phyloP scores from a whole-genome alignment of 2,888 invertebrate genomes.

The Chymomyza procnemis region DNA sequence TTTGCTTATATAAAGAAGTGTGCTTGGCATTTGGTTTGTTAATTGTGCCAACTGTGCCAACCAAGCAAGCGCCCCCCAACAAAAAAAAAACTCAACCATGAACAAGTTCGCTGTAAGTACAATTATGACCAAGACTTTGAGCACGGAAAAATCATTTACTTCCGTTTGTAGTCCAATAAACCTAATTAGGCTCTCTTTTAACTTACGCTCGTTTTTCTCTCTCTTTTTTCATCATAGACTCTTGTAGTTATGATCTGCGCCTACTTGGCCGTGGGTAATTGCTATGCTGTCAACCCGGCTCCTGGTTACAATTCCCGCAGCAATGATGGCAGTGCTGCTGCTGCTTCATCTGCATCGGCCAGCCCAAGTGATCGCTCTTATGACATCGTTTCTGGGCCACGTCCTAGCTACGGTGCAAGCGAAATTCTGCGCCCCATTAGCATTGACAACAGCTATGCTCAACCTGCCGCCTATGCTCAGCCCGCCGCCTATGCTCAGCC shows the following conservation, averaged over 20 bases:
- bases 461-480: conserved; percentile 10
- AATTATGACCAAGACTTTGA: conserved; percentile 21
- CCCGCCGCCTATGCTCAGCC: conserved; percentile 6
- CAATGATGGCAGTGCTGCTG: conserved; percentile 25
- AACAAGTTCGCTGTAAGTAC: conserved; percentile 71
- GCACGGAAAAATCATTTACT: conserved; percentile 17
- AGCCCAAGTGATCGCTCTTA: conserved; percentile 36
- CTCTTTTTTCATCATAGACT: conserved; percentile 40
- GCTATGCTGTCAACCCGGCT: conserved; percentile 32
- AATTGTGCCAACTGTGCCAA: conserved; percentile 67
- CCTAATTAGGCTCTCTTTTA: background rate
- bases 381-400: conserved; percentile 51
- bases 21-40: conserved; percentile 60
- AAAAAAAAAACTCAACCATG: conserved; percentile 56
- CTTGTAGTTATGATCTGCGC: conserved; percentile 61
- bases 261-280: conserved; percentile 46
- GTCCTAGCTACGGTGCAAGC: conserved; percentile 30
- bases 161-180: conserved; percentile 1
- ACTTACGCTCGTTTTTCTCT: background rate
- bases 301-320: conserved; percentile 11
- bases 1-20: conserved; percentile 70
- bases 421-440: conserved; percentile 49
- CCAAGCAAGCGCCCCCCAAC: conserved; percentile 48
- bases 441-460: conserved; percentile 44
- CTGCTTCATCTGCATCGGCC: conserved; percentile 41